These are phyloP conservation scores for Plodia interpunctella DNA, from an alignment of 1,140 invertebrate genomes.

Conservation along the genomic window DNA sequence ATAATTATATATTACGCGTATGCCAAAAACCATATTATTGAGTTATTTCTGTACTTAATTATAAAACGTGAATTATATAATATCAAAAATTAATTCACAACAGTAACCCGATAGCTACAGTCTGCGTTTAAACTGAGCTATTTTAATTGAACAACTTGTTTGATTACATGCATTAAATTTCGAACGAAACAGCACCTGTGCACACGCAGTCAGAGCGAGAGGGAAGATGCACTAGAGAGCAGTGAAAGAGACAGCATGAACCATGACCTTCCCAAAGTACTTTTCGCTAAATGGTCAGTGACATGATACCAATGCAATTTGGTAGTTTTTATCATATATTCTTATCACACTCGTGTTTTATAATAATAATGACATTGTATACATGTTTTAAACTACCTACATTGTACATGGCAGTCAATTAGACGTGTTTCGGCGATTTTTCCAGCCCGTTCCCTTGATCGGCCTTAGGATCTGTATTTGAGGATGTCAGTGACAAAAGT, in stretches of 20 bases:
- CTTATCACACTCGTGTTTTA: background rate
- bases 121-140: background rate
- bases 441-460: too few relatives aligned
- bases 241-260: slow-evolving; percentile 23
- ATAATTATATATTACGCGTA: too few relatives aligned
- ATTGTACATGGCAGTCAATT: too few relatives aligned
- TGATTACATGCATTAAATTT: background rate
- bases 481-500: too few relatives aligned
- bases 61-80: too few relatives aligned
- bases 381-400: background rate
- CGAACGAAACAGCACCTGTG: background rate
- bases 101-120: background rate
- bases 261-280: slow-evolving; percentile 51
- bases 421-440: too few relatives aligned
- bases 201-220: slow-evolving; percentile 18
- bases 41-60: too few relatives aligned
- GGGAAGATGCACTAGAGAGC: slow-evolving; percentile 10
- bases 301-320: slow-evolving; percentile 37
- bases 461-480: too few relatives aligned
- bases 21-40: too few relatives aligned
- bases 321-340: background rate
- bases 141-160: background rate
- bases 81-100: too few relatives aligned
- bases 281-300: slow-evolving; percentile 44
- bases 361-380: background rate